A percentile compares a stretch with the other conserved stretches of the same genome.
phyloP scores from a whole-genome alignment of 2,888 invertebrate species.

The Apodemia mormo region DNA sequence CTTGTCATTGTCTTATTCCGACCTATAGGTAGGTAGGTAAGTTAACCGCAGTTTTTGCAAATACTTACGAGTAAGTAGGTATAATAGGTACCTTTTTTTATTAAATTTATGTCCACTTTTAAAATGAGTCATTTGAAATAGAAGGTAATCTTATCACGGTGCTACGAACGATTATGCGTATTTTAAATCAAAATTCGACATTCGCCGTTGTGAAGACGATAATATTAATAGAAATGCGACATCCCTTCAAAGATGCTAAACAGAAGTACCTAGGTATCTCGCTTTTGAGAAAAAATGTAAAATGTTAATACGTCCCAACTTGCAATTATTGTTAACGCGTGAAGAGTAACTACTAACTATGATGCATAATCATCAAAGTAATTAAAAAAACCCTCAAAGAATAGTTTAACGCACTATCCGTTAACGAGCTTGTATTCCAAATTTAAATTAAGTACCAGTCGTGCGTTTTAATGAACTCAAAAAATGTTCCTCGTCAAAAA shows the following conservation, averaged over 20 bases:
- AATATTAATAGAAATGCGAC: not conserved
- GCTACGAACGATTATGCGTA: too few species aligned
- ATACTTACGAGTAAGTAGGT: too few species aligned
- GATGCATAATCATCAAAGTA: constrained; percentile 14
- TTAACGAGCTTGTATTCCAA: constrained; percentile 19
- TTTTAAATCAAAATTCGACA: too few species aligned
- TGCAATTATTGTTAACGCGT: not conserved
- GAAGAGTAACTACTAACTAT: constrained; percentile 10
- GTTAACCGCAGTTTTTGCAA: too few species aligned
- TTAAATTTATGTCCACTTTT: too few species aligned
- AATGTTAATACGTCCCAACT: not conserved
- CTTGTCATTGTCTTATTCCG: too few species aligned
- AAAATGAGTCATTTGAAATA: too few species aligned
- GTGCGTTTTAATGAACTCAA: constrained; percentile 17
- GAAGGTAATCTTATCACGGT: too few species aligned
- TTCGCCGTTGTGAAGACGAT: too few species aligned
- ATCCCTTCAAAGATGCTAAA: not conserved
- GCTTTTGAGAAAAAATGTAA: not conserved
- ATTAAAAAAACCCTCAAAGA: constrained; percentile 15
- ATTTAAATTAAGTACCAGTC: constrained; percentile 18
- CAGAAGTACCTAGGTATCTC: not conserved
- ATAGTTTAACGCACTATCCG: constrained; percentile 16
- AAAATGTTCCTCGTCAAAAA: constrained; percentile 15
- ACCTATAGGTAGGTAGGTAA: too few species aligned
- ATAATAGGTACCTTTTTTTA: too few species aligned